Evolutionary conservation across 1,140 invertebrate genomes (phyloP).

Genomic region (Agrilus planipennis): DNA sequence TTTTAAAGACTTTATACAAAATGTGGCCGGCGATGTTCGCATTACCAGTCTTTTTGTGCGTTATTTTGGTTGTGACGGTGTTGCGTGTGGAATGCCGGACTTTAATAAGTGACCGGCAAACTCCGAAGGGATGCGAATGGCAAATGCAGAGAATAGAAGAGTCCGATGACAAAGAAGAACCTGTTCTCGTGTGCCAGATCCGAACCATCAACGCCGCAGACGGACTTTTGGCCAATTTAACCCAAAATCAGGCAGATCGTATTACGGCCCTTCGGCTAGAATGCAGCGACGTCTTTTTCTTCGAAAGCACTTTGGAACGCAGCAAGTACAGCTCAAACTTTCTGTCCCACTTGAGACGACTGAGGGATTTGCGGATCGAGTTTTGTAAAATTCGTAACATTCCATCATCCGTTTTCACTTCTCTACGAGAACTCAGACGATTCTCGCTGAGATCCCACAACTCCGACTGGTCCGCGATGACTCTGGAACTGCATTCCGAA

Average conservation of each 20-base stretch:
- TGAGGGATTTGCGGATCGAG: constrained; percentile 59
- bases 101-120: constrained; percentile 34
- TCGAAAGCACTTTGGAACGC: constrained; percentile 57
- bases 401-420: constrained; percentile 51
- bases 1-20: no score
- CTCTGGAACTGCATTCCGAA: constrained; percentile 57
- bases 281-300: constrained; percentile 69
- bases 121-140: constrained; percentile 56
- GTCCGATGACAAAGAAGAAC: constrained; percentile 37
- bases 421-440: constrained; percentile 51
- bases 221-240: constrained; percentile 54
- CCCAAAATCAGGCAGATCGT: constrained; percentile 47
- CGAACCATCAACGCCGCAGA: constrained; percentile 59
- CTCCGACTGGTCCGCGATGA: constrained; percentile 68
- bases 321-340: constrained; percentile 44
- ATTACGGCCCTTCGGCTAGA: constrained; percentile 56
- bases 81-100: constrained; percentile 20
- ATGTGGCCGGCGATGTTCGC: no score
- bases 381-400: constrained; percentile 68
- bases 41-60: background rate
- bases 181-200: constrained; percentile 53
- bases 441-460: constrained; percentile 63
- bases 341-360: constrained; percentile 48
- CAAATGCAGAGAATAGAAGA: constrained; percentile 42
- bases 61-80: constrained; percentile 9